Conservation (phyloP, 2,888 invertebrate species). For the Drosophila eohydei region DNA sequence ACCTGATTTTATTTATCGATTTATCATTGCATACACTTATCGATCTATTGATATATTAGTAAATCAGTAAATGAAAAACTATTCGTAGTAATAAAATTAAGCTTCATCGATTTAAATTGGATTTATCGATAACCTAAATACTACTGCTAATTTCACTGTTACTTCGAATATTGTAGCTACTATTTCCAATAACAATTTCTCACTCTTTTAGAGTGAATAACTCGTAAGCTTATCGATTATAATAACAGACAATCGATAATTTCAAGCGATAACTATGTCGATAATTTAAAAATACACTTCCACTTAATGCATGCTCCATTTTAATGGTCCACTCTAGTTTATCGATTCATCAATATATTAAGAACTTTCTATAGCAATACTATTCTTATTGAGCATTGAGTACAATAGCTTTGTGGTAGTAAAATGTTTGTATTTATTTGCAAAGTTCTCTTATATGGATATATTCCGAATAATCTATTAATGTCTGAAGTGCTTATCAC, state of each 20-base stretch:
- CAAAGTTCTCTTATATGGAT: constrained; percentile 4
- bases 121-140: neutral
- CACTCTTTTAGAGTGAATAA: neutral
- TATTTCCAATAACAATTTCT: neutral
- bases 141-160: neutral
- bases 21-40: neutral
- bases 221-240: neutral
- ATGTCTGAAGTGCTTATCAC: constrained; percentile 4
- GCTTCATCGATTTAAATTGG: too few species aligned
- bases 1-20: too few species aligned
- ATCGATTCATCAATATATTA: neutral
- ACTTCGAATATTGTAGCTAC: neutral
- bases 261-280: neutral
- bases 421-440: constrained; percentile 7
- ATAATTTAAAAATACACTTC: neutral
- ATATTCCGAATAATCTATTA: constrained; percentile 9
- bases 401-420: neutral
- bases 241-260: neutral
- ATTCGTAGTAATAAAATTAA: neutral
- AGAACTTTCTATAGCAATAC: neutral
- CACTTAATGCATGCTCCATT: too few species aligned
- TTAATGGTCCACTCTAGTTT: neutral
- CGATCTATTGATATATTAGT: neutral
- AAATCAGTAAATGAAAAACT: too few species aligned
- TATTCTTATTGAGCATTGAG: neutral